phyloP scores from a whole-genome alignment of 2,797 vertebrate species.

The Sternotherus odoratus region DNA sequence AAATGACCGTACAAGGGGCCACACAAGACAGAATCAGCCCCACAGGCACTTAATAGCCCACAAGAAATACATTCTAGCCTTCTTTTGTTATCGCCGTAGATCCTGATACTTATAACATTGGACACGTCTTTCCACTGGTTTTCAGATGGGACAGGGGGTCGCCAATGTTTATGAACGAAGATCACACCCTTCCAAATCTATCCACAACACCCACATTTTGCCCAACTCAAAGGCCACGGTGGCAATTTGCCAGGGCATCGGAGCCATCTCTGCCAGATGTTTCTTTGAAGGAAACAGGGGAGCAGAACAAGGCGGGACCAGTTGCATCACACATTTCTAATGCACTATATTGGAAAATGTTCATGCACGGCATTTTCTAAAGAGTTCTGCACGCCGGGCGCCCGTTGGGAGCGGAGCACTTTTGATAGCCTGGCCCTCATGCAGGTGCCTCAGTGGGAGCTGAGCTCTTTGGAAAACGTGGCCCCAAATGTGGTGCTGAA shows the following conservation, averaged over 20 bases:
- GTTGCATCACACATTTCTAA: neutral
- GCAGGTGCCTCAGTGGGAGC: constrained; percentile 10
- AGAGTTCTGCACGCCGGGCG: neutral
- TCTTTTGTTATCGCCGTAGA: neutral
- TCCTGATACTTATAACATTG: neutral
- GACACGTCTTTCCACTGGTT: neutral
- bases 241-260: neutral
- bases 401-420: neutral
- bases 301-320: neutral
- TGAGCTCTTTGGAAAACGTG: constrained; percentile 31
- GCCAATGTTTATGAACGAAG: neutral
- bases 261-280: neutral
- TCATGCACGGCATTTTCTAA: neutral
- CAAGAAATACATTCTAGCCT: neutral
- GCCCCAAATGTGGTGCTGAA: neutral
- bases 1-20: neutral
- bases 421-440: neutral
- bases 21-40: neutral
- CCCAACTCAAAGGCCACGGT: too few relatives aligned
- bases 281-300: neutral
- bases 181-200: neutral
- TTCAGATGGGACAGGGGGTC: neutral
- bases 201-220: neutral
- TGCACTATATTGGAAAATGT: neutral
- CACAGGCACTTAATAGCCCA: neutral